A percentile compares a stretch with the other conserved stretches of the same genome.
phyloP scores from a whole-genome alignment of 2,113 vertebrate genomes.

The Carlito syrichta region DNA sequence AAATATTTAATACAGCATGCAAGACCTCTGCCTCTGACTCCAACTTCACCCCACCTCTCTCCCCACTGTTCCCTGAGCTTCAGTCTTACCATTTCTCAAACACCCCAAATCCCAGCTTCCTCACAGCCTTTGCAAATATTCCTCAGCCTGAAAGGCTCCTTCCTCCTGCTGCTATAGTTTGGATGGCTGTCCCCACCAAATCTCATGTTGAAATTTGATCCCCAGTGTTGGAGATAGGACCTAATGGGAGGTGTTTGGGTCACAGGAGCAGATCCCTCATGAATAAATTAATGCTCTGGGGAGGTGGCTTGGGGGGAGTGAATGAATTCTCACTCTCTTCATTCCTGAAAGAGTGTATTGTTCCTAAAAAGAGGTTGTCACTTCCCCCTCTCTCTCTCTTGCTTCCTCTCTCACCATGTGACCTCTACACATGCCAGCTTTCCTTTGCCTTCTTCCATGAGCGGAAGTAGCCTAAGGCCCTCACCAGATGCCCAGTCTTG shows the following conservation, averaged over 20 bases:
- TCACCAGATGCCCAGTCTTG: background rate
- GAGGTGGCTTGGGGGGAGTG: background rate
- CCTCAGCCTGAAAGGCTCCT: background rate
- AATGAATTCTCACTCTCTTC: background rate
- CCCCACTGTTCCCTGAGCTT: background rate
- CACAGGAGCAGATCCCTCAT: background rate
- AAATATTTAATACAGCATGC: background rate
- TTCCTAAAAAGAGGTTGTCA: background rate
- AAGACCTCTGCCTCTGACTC: background rate
- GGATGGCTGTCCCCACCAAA: background rate
- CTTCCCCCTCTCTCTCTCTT: accelerated
- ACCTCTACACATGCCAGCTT: background rate
- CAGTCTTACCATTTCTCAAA: background rate
- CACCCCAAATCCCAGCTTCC: background rate
- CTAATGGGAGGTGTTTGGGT: background rate
- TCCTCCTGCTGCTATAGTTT: background rate
- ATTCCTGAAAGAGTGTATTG: background rate
- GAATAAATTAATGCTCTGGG: background rate
- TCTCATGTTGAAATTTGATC: background rate
- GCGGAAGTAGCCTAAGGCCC: background rate
- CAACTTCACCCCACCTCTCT: background rate
- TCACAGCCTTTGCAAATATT: background rate
- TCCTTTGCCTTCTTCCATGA: background rate
- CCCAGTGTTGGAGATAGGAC: background rate
- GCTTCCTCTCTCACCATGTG: background rate